A percentile compares a stretch with the other conserved stretches of the same genome.
Conservation (phyloP, 1,140 invertebrate species). For the Ceratina australensis region DNA sequence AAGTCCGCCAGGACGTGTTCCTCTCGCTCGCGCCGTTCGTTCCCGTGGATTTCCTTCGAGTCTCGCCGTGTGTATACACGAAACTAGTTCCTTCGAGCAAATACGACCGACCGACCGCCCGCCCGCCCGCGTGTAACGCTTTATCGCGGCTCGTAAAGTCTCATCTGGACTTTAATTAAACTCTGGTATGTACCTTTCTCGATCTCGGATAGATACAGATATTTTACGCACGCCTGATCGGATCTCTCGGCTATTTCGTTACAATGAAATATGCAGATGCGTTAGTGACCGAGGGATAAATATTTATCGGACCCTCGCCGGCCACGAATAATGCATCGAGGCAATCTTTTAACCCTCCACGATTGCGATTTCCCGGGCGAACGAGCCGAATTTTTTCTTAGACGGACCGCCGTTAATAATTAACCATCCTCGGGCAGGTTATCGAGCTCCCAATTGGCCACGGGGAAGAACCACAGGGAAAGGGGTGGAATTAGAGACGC, state of each 20-base stretch:
- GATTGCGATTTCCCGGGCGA: neutral
- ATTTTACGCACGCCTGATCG: constrained; percentile 1
- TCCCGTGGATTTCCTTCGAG: constrained; percentile 31
- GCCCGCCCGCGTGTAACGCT: neutral
- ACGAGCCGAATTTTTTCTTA: constrained; percentile 5
- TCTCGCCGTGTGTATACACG: too few species aligned
- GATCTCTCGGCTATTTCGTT: too few species aligned
- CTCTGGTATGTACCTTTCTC: neutral
- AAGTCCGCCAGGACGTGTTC: constrained; percentile 38
- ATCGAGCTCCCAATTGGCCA: constrained; percentile 44
- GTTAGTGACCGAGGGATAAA: too few species aligned
- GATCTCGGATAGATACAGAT: neutral
- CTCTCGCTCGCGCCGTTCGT: constrained; percentile 21
- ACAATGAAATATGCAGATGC: too few species aligned
- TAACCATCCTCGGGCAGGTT: constrained; percentile 42
- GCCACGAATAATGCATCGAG: neutral
- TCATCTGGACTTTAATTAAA: constrained; percentile 33
- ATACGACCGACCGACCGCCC: neutral
- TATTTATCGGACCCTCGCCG: too few species aligned
- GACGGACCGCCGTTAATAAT: constrained; percentile 57
- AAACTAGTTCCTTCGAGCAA: neutral
- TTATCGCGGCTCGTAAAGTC: constrained; percentile 26
- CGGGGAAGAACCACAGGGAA: constrained; percentile 22
- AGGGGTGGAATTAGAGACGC: constrained; percentile 41
- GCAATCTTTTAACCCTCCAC: neutral